A percentile compares a stretch with the other conserved stretches of the same genome.
Evolutionary conservation across 2,888 invertebrate genomes (phyloP).

Genomic region (Rapana venosa): DNA sequence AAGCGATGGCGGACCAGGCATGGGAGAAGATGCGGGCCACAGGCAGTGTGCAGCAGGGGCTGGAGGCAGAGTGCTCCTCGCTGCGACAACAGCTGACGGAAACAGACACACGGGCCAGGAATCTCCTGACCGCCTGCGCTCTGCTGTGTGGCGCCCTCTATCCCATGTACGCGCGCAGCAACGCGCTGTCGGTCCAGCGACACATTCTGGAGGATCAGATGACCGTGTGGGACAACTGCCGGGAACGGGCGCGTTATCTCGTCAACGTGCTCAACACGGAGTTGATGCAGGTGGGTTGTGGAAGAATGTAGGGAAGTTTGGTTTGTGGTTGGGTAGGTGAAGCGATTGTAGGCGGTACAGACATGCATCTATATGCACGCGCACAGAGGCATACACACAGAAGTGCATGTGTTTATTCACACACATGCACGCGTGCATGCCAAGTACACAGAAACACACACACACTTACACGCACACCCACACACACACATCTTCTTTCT

Average conservation of each 20-base stretch:
- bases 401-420: no score
- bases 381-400: no score
- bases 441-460: neutral
- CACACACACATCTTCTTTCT: no score
- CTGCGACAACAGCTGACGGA: conserved; percentile 65
- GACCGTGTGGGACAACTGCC: conserved; percentile 67
- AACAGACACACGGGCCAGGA: conserved; percentile 60
- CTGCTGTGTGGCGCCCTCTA: conserved; percentile 74
- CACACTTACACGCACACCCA: neutral
- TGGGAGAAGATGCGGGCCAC: conserved; percentile 75
- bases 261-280: conserved; percentile 54
- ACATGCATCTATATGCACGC: no score
- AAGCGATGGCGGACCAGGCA: conserved; percentile 74
- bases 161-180: conserved; percentile 67
- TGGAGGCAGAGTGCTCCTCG: conserved; percentile 72
- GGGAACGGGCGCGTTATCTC: conserved; percentile 66
- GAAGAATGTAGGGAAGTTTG: no score
- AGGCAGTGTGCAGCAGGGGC: conserved; percentile 70
- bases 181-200: conserved; percentile 66
- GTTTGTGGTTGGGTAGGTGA: no score
- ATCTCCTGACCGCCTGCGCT: conserved; percentile 70
- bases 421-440: neutral
- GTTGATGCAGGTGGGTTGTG: conserved; percentile 30
- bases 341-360: neutral
- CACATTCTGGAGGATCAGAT: conserved; percentile 69